phyloP scores from a whole-genome alignment of 2,797 vertebrate genomes.

The Loriculus beryllinus region DNA sequence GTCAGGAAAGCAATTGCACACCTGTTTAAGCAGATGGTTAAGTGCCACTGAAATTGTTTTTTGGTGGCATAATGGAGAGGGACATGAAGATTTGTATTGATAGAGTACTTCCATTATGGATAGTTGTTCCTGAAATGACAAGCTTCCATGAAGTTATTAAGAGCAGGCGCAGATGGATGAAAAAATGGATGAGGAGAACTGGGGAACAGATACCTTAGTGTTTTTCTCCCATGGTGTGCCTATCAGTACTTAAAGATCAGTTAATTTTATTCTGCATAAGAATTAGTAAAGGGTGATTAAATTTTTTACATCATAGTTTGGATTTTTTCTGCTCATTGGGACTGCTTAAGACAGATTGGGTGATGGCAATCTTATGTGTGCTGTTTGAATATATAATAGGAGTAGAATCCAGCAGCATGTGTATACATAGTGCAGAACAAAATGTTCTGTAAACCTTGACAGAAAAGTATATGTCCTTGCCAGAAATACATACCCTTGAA shows the following conservation, averaged over 20 bases:
- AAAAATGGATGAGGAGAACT: background rate
- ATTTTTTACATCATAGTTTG: background rate
- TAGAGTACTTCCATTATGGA: background rate
- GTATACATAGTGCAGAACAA: constrained; percentile 48
- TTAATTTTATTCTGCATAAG: background rate
- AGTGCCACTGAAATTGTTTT: background rate
- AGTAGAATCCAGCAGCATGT: constrained; percentile 44
- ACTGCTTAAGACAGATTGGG: constrained; percentile 50
- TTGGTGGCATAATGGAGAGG: background rate
- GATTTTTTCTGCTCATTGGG: background rate
- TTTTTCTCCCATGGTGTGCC: rapidly evolving
- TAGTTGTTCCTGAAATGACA: background rate
- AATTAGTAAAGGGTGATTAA: background rate
- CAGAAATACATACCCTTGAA: constrained; percentile 62
- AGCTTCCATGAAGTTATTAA: background rate
- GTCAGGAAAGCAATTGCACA: background rate
- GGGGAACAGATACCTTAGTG: background rate
- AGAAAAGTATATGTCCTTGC: constrained; percentile 54
- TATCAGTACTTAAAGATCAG: background rate
- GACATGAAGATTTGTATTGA: background rate
- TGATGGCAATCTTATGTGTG: constrained; percentile 28
- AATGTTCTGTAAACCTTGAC: constrained; percentile 64
- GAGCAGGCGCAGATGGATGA: background rate
- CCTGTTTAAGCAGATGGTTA: background rate
- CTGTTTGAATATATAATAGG: constrained; percentile 55